Percentiles rank a stretch among this genome's conserved stretches.
Evolutionary conservation across 1,140 invertebrate species (phyloP).

Genomic region (Chymomyza costata): DNA sequence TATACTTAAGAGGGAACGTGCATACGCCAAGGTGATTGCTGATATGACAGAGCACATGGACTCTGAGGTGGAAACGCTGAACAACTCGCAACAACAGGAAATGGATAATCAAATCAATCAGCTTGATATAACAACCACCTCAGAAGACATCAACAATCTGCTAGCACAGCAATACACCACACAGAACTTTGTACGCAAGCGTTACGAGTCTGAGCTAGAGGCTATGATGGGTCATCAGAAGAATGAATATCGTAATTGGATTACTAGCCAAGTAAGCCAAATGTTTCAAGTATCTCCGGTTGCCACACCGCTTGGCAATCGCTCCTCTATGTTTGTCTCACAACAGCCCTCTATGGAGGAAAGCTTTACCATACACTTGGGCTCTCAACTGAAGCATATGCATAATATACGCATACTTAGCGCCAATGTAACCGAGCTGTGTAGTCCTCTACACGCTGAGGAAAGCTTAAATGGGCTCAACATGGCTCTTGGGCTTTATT

Average conservation of each 20-base stretch:
- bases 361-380: constrained; percentile 97
- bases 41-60: constrained; percentile 81
- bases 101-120: constrained; percentile 72
- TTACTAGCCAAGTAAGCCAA: constrained; percentile 76
- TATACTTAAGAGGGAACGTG: constrained; percentile 87
- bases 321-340: constrained; percentile 73
- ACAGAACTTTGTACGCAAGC: constrained; percentile 83
- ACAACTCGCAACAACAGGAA: constrained; percentile 78
- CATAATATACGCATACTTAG: constrained; percentile 96
- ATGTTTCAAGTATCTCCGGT: constrained; percentile 64
- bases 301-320: constrained; percentile 67
- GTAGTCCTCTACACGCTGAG: constrained; percentile 79
- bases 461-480: constrained; percentile 81
- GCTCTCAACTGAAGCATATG: constrained; percentile 98
- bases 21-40: constrained; percentile 83
- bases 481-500: constrained; percentile 95
- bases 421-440: constrained; percentile 90
- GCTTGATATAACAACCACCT: constrained; percentile 69
- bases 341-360: constrained; percentile 83
- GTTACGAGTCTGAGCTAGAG: constrained; percentile 87
- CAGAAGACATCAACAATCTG: constrained; percentile 84
- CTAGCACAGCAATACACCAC: constrained; percentile 81
- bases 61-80: constrained; percentile 80
- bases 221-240: constrained; percentile 86
- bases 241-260: constrained; percentile 88